Conservation (phyloP, 2,113 vertebrate species). For the Physeter macrocephalus region DNA sequence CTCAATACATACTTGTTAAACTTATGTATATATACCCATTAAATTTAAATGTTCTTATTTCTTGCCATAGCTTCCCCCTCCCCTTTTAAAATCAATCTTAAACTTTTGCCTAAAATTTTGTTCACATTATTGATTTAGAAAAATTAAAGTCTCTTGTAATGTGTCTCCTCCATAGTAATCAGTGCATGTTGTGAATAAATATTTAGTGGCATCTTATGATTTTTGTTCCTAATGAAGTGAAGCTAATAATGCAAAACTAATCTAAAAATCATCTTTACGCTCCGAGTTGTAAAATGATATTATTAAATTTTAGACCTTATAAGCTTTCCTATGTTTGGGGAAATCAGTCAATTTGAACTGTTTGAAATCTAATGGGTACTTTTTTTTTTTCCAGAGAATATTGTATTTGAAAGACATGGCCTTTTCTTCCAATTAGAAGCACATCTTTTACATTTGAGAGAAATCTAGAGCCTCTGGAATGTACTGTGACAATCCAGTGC, state of each 20-base stretch:
- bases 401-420: constrained; percentile 35
- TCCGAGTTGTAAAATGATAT: constrained; percentile 1
- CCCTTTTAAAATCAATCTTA: not conserved
- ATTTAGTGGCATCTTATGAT: not conserved
- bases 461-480: constrained; percentile 76
- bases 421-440: constrained; percentile 41
- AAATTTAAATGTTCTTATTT: not conserved
- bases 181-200: not conserved
- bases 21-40: not conserved
- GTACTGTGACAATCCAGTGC: constrained; percentile 78
- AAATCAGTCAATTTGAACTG: constrained; percentile 59
- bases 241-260: constrained; percentile 29
- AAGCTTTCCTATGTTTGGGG: constrained; percentile 47
- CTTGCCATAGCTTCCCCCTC: not conserved
- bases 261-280: not conserved
- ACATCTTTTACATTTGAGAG: constrained; percentile 70
- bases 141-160: not conserved
- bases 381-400: constrained; percentile 31
- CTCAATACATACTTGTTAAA: not conserved
- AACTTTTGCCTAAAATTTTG: not conserved
- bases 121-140: constrained; percentile 4
- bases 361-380: not conserved
- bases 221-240: constrained; percentile 54
- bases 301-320: constrained; percentile 8
- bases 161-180: not conserved